Evolutionary conservation across 2,888 invertebrate genomes (phyloP).

Genomic region (Empis stercorea): DNA sequence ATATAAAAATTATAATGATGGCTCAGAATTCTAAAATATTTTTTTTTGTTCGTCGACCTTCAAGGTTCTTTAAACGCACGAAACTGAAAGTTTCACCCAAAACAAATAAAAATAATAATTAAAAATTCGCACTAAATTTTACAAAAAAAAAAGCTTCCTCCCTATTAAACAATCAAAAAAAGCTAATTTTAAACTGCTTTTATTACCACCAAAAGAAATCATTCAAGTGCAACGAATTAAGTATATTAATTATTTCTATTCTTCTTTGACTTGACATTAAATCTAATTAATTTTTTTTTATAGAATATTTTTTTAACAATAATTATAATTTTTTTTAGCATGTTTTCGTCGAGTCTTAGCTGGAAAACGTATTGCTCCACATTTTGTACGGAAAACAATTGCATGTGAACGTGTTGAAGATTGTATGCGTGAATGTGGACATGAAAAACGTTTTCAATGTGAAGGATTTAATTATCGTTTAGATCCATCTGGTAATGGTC

Average conservation of each 20-base stretch:
- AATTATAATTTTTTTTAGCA: conserved; percentile 40
- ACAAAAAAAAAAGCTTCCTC: too few species aligned
- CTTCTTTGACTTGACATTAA: neutral
- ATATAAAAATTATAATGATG: too few species aligned
- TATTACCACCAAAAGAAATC: neutral
- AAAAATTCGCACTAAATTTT: too few species aligned
- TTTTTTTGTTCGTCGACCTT: too few species aligned
- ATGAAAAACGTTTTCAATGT: conserved; percentile 61
- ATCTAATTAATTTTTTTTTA: neutral
- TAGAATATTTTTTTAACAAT: neutral
- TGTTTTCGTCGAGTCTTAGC: conserved; percentile 67
- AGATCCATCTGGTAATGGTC: conserved; percentile 54
- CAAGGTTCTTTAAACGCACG: too few species aligned
- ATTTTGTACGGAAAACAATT: conserved; percentile 53
- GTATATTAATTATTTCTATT: neutral
- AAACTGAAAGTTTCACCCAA: too few species aligned
- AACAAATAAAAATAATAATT: too few species aligned
- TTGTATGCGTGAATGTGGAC: conserved; percentile 61
- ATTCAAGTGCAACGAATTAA: neutral
- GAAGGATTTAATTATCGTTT: conserved; percentile 78
- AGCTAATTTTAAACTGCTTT: neutral
- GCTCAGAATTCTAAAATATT: too few species aligned
- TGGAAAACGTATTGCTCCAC: conserved; percentile 55
- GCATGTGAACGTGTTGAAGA: conserved; percentile 61
- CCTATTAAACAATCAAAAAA: neutral